Base-by-base conservation (phyloP, 2,888 invertebrate species). In the Xanthostigma xanthostigma region DNA sequence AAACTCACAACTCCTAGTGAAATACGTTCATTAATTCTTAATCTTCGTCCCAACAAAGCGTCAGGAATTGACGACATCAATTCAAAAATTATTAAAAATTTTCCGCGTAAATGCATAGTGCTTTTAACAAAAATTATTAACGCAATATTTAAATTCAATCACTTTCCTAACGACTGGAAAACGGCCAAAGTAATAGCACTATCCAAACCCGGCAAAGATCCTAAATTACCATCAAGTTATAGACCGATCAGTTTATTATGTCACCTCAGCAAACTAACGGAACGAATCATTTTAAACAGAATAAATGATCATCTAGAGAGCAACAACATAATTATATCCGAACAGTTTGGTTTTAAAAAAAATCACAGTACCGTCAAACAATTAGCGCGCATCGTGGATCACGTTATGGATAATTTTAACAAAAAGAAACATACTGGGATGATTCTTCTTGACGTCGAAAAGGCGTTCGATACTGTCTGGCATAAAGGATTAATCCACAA, bases 381-480 rank as follows among this genome's bases (percentile, higher is more conserved):
- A 48, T 51, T 61, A n/a, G 46, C 51, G 2, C 37, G 56, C 43
- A 53, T 62, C 10, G 50, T 50, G n/a, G 51, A 57, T 36, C 11
- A 50, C 9, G 52, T 57, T 11, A 44, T 52, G 10, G 36, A 52
- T 2, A 55, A 53, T 39, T 54, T 58, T 10, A 51, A 54, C 13
- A 42, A 46, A 11, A 52, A 54, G 11, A 49, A 55, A 43, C 48
- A 46, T 8, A 58, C 57, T 8, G 56, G 54, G 2, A 52, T 58
- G 43, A 46, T 58, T 1, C 46, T 58, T 4, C 50, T 63, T 0
- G 59, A 62, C 44, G 51, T 59, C 3, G 56, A 57, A 41, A 55
- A 57, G 46, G 59, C 59, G 1, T 61, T 61, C 45, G 57, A 60
- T 48, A 51, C 54, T 3, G 56, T 61, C 4, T 59, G 58, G 56